These are phyloP conservation scores for Strix uralensis DNA, from an alignment of 2,113 vertebrate genomes.

Conservation along the genomic window DNA sequence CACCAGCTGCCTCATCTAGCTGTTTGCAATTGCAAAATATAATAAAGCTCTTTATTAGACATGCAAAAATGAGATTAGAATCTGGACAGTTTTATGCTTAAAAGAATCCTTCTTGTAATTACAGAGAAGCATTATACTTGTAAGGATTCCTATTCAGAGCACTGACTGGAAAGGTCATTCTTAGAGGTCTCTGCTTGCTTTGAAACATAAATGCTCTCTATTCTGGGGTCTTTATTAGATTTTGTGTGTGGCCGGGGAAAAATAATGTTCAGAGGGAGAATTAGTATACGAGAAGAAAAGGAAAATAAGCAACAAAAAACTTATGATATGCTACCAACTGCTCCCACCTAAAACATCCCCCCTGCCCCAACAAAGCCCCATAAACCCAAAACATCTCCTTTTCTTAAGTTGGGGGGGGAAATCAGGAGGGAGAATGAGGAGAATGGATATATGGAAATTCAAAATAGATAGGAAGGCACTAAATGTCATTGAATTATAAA, in stretches of 20 bases:
- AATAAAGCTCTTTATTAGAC: slow-evolving; percentile 30
- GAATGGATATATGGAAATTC: neutral
- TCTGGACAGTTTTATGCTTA: neutral
- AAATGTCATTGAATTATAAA: neutral
- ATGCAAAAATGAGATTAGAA: slow-evolving; percentile 14
- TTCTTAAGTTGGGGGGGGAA: neutral
- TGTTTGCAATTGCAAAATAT: neutral
- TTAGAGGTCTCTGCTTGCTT: neutral
- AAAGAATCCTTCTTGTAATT: neutral
- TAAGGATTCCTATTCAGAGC: neutral
- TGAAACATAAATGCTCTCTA: neutral
- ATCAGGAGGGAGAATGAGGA: neutral
- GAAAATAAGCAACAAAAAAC: neutral
- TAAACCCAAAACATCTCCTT: neutral
- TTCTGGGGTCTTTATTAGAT: neutral
- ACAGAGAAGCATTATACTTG: neutral
- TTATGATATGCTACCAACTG: accelerated
- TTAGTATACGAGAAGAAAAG: neutral
- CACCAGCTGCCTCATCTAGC: slow-evolving; percentile 55
- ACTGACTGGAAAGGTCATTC: neutral
- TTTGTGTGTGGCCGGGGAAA: neutral
- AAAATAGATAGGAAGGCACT: neutral
- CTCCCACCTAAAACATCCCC: neutral
- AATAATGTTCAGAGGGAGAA: neutral
- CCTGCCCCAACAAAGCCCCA: neutral